Evolutionary conservation across 2,113 vertebrate species (phyloP), one percentile per base, ranked within the genome.

Genomic region (Siniperca chuatsi): DNA sequence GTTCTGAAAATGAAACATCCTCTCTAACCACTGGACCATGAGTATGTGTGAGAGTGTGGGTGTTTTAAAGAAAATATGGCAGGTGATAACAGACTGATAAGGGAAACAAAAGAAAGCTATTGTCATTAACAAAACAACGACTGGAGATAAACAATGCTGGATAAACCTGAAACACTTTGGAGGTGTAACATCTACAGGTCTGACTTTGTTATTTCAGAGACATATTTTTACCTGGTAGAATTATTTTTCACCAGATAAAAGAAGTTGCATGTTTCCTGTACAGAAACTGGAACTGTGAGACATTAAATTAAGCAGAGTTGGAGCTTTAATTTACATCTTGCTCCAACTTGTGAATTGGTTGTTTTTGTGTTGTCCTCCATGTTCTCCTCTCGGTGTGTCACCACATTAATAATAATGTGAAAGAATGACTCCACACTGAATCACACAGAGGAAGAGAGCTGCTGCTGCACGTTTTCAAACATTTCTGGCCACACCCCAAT

Each of bases 21-120:
- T 16, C 42, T 11, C 21, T n/a, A 20, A 70, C 46, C 75, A 85
- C 75, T 50, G 70, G 23, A 72, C 29, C 33, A 13, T 35, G 48
- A 42, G 57, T 23, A 44, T 46, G 33, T 25, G 10, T 23, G 75
- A 21, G 29, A 21, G 64, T 9, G 75, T 57, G 64, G 0, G 72
- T 42, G 33, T 57, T 82, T 64, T 50, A 42, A 37, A 79, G 74
- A 79, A 85, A 85, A 80, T 58, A 44, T 29, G 4, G 55, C 48
- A 68, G 33, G 33, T 65, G 80, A 76, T 79, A 87, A 82, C 40
- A 40, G 25, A 21, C 29, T 25, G 77, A 84, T 80, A 76, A 75
- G 35, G 12, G 50, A 84, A 40, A 82, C 62, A 86, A 80, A 74
- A 25, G 25, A 48, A 10, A 16, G 9, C 48, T 18, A 74, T 42